Evolutionary conservation across 2,888 invertebrate genomes (phyloP), one percentile per base, ranked within the genome.

Genomic region (Petrophora chlorosata): DNA sequence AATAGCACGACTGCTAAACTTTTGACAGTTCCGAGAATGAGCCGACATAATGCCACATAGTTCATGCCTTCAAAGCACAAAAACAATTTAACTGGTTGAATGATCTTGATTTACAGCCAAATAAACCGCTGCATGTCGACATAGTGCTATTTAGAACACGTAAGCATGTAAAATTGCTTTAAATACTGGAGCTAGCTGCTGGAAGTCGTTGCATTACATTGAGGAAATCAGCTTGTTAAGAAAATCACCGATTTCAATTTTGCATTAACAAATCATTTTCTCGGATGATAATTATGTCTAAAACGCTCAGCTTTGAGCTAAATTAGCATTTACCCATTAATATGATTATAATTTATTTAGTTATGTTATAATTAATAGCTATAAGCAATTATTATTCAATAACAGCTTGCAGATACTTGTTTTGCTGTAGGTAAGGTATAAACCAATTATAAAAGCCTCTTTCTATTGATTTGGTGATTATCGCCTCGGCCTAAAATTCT

Each of bases 101-200:
- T 9, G 25, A n/a, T n/a, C 25, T 25, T 36, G 25, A 36, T 25
- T 23, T 15, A 36, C 15, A 25, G n/a, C 25, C 25, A 25, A 36
- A 36, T 36, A n/a, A 36, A 25, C 36, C 5, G 9, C 13, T 8
- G 34, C 22, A 19, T 34, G 14, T 23, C 35, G 35, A 33, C 35
- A 15, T 23, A 23, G 5, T 23, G 36, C 36, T 32, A 33, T 33
- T 33, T 33, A 19, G 3, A 33, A 19, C 19, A 14, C 5, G 9
- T 16, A 19, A 10, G 1, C 33, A 19, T 8, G 19, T n/a, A n/a
- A n/a, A n/a, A n/a, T 30, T 15, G 12, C 16, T 4, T 32, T 22
- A 13, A 12, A 34, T 13, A 13, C n/a, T n/a, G n/a, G 1, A 12
- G 23, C 10, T 30, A 16, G 19, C 9, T 25, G 2, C 38, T 29